Evolutionary conservation across 2,113 vertebrate genomes (phyloP).

Genomic region (Lophochroa leadbeateri): DNA sequence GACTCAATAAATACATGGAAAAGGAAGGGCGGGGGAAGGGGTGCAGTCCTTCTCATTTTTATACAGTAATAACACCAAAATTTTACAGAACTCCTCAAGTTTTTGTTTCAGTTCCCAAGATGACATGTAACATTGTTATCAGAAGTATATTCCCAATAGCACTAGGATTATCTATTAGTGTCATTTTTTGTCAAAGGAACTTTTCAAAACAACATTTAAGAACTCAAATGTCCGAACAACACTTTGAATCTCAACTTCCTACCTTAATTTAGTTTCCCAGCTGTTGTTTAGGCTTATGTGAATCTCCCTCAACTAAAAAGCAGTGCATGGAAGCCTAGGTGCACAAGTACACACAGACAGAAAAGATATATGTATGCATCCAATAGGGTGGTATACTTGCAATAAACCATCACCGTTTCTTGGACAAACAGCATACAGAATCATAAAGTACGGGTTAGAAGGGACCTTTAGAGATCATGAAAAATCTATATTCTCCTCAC

Average conservation of each 20-base stretch:
- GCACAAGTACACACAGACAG: neutral
- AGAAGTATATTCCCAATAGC: neutral
- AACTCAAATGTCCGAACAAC: neutral
- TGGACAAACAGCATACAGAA: neutral
- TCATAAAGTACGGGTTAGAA: neutral
- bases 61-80: neutral
- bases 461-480: neutral
- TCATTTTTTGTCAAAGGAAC: neutral
- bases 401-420: neutral
- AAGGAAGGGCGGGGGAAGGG: neutral
- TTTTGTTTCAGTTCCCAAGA: neutral
- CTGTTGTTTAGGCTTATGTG: neutral
- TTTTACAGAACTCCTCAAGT: neutral
- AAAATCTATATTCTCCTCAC: neutral
- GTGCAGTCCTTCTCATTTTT: neutral
- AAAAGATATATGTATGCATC: neutral
- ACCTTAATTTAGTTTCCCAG: neutral
- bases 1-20: constrained; percentile 9
- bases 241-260: neutral
- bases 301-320: neutral
- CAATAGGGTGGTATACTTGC: neutral
- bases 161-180: neutral
- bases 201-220: neutral
- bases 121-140: neutral
- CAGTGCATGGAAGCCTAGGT: neutral